Evolutionary conservation across 2,113 vertebrate species (phyloP).

Genomic region (Lamprotornis superbus): DNA sequence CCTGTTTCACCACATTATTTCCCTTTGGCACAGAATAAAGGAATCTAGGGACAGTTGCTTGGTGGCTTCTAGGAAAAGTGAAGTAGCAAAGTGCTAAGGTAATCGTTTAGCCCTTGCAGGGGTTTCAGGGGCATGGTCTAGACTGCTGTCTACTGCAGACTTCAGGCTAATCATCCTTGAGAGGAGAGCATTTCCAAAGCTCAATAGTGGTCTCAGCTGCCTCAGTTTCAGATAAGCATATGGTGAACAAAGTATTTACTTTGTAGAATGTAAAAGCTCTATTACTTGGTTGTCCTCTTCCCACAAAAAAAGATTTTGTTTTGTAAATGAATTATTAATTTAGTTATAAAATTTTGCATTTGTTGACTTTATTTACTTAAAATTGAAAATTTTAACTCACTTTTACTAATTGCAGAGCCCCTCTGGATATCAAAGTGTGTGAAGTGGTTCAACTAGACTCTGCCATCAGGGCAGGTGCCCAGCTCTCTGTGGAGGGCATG

Average conservation of each 20-base stretch:
- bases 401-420: background rate
- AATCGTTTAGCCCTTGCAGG: background rate
- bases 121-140: background rate
- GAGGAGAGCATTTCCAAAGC: background rate
- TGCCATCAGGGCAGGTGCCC: background rate
- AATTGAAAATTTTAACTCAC: background rate
- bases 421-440: background rate
- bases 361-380: background rate
- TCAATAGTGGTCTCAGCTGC: background rate
- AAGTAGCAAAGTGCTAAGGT: background rate
- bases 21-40: background rate
- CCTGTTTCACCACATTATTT: background rate
- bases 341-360: background rate
- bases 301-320: background rate
- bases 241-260: background rate
- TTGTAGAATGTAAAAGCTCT: background rate
- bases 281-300: background rate
- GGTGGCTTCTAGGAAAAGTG: background rate
- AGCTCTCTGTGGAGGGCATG: background rate
- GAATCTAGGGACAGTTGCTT: background rate
- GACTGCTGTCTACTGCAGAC: background rate
- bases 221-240: background rate
- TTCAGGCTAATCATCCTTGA: background rate
- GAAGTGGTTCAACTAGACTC: background rate
- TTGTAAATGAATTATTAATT: too few relatives aligned